Base-by-base conservation (phyloP, 2,888 invertebrate genomes). In the Trissolcus brochymenae region DNA sequence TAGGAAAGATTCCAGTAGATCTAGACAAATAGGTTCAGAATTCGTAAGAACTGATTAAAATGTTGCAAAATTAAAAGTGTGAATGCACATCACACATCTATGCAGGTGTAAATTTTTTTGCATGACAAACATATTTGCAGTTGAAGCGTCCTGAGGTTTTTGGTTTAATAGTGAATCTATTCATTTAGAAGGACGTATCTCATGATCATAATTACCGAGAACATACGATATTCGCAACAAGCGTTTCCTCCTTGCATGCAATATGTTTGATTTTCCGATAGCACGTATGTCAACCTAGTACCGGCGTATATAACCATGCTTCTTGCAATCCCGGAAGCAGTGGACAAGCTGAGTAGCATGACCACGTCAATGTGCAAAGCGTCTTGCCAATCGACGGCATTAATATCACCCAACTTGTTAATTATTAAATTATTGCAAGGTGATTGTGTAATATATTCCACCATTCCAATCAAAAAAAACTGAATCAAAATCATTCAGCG, bases 361-460 rank as follows among this genome's bases (percentile, higher is more conserved):
- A 81, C 81, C 79, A 79, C 80, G 76, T 78, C 83, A 82, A 84
- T 84, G 82, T 83, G 81, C 82, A 66, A 65, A 66, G 65, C 79
- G 81, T 76, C 74, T 79, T 83, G 83, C 82, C 83, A 86, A 87
- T 88, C 85, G 83, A 80, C 82, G 82, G 79, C 84, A 84, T 85
- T 87, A 87, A 87, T 86, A 86, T 86, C 85, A 83, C 84, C 84
- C 82, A 80, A 72, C 80, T 82, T 51, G 70, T 59, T 70, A 66
- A 65, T 76, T 61, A 76, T 71, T 76, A 51, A 76, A 71, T 76
- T 66, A 76, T 16, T 43, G 50, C n/a, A 54, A 66, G 73, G 21
- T 21, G 68, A 46, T 57, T 16, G 4, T 51, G 50, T 55, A 21
- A 70, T 50, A 54, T 51, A 56, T 46, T 43, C 11, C 2, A 19